phyloP scores from a whole-genome alignment of 2,888 invertebrate genomes.

The Ptilodon capucinus region DNA sequence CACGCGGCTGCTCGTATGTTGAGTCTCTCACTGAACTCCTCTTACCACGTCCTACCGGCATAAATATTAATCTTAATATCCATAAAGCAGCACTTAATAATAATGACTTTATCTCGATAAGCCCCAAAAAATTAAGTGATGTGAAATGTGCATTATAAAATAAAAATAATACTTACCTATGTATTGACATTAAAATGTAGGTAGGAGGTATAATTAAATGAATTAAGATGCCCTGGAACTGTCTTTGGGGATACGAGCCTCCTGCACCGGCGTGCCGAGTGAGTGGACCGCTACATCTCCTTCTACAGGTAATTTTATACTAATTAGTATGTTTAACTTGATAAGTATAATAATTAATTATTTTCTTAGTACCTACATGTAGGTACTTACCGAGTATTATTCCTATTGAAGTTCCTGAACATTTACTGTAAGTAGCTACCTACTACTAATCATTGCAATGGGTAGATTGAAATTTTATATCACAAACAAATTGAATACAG shows the following conservation, averaged over 20 bases:
- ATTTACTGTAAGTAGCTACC: no score
- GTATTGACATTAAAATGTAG: background rate
- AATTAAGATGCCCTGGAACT: slow-evolving; percentile 76
- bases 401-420: no score
- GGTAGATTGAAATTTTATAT: no score
- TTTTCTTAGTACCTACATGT: no score
- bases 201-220: slow-evolving; percentile 43
- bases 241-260: slow-evolving; percentile 74
- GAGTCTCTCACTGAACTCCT: slow-evolving; percentile 8
- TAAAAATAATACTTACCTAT: no score
- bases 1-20: slow-evolving; percentile 44
- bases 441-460: no score
- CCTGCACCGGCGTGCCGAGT: slow-evolving; percentile 71
- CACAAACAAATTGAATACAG: no score
- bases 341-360: no score
- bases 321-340: background rate
- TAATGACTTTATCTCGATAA: background rate
- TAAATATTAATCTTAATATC: background rate
- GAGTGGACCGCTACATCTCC: slow-evolving; percentile 67
- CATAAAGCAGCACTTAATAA: background rate
- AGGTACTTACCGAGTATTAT: no score
- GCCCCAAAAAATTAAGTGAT: background rate
- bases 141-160: background rate
- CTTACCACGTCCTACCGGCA: background rate
- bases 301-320: slow-evolving; percentile 56